Evolutionary conservation across 2,888 invertebrate species (phyloP).

Genomic region (Parnassius mnemosyne): DNA sequence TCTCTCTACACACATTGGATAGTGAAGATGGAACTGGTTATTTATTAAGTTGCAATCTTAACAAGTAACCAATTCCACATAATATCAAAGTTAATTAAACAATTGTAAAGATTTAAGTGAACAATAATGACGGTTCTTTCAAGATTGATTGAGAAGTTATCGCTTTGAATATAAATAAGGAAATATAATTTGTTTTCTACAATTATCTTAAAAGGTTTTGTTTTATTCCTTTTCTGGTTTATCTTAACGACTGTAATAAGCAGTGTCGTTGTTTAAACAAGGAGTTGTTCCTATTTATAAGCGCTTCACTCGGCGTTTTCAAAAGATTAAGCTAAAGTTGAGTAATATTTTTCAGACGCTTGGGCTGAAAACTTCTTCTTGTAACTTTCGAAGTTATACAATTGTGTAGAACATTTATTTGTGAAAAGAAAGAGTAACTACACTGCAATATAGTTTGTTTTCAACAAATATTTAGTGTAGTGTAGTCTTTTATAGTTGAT

Average conservation of each 20-base stretch:
- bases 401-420: slow-evolving; percentile 1
- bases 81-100: too few species aligned
- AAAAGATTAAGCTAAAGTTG: slow-evolving; percentile 25
- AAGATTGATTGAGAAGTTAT: too few species aligned
- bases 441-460: background rate
- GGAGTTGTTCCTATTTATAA: slow-evolving; percentile 18
- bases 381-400: background rate
- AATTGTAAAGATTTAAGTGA: too few species aligned
- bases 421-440: background rate
- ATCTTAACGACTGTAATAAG: slow-evolving; percentile 24
- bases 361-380: slow-evolving; percentile 17
- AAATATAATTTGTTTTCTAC: slow-evolving; percentile 3
- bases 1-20: too few species aligned
- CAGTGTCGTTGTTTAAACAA: slow-evolving; percentile 23
- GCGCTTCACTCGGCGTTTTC: slow-evolving; percentile 22
- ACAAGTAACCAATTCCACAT: too few species aligned
- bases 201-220: slow-evolving; percentile 5
- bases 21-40: too few species aligned
- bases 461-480: background rate
- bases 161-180: too few species aligned
- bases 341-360: slow-evolving; percentile 23
- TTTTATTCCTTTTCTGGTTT: slow-evolving; percentile 15
- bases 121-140: too few species aligned
- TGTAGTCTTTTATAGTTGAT: too few species aligned
- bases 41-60: too few species aligned